These are phyloP conservation scores for Melanocharis versteri DNA, from an alignment of 2,113 vertebrate species.

Conservation along the genomic window DNA sequence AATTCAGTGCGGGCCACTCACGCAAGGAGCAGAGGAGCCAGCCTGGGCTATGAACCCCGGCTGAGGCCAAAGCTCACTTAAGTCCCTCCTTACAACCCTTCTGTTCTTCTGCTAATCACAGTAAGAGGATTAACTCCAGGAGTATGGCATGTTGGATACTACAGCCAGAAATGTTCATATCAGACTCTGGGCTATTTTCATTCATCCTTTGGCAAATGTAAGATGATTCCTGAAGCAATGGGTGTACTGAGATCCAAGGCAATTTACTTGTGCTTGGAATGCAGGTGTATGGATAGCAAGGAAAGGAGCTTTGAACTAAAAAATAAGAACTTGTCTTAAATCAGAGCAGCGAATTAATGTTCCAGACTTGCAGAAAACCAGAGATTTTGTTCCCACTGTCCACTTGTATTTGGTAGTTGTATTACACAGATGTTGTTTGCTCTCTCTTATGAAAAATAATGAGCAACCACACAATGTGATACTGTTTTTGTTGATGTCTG, in stretches of 20 bases:
- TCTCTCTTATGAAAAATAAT: not conserved
- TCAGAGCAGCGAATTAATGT: not conserved
- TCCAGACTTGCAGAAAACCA: not conserved
- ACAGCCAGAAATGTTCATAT: slow-evolving; percentile 3
- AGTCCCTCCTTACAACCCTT: slow-evolving; percentile 43
- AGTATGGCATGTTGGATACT: not conserved
- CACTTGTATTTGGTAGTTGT: not conserved
- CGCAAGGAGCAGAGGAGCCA: not conserved
- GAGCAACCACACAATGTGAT: not conserved
- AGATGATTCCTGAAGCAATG: not conserved
- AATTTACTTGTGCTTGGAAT: not conserved
- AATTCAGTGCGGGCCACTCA: not conserved
- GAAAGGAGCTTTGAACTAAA: not conserved
- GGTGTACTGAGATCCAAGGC: not conserved
- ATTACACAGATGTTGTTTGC: not conserved
- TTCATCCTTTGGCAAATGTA: not conserved
- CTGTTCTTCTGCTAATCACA: slow-evolving; percentile 46
- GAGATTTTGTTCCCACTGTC: not conserved
- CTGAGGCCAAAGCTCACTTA: slow-evolving; percentile 32
- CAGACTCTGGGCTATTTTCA: not conserved
- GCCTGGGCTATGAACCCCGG: not conserved
- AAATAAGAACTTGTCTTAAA: not conserved
- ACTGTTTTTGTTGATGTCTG: not conserved
- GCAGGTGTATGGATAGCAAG: not conserved
- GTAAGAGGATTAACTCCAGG: slow-evolving; percentile 49